A percentile compares a stretch with the other conserved stretches of the same genome.
Conservation (phyloP, 1,140 invertebrate species). For the Kradibia gibbosae region DNA sequence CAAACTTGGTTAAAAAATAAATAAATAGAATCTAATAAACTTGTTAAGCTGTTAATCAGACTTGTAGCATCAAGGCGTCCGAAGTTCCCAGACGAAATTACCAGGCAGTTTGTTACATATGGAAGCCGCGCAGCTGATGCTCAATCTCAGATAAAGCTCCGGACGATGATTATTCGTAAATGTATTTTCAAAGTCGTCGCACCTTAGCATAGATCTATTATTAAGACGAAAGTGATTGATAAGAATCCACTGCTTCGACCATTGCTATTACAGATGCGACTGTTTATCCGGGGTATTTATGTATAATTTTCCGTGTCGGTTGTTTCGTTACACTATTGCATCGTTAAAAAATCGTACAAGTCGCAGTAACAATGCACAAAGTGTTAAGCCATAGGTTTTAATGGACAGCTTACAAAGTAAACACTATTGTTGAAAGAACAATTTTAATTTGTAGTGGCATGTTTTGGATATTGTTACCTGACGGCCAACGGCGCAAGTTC, state of each 20-base stretch:
- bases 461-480: constrained; percentile 26
- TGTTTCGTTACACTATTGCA: no score
- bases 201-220: constrained; percentile 54
- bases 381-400: no score
- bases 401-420: no score
- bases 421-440: no score
- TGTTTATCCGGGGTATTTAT: no score
- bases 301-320: no score
- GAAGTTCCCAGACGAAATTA: constrained; percentile 63
- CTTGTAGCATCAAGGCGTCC: not conserved
- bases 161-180: constrained; percentile 44
- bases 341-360: no score
- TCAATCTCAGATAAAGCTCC: constrained; percentile 62
- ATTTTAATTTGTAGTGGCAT: no score
- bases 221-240: no score
- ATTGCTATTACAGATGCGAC: no score
- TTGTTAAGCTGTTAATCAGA: not conserved
- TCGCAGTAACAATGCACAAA: no score
- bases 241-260: no score
- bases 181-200: constrained; percentile 58
- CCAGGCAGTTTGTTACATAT: constrained; percentile 62
- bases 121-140: constrained; percentile 61
- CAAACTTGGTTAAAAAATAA: constrained; percentile 35
- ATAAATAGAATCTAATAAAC: not conserved
- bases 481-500: constrained; percentile 65